Evolutionary conservation across 2,797 vertebrate genomes (phyloP).

Genomic region (Argyrosomus regius): DNA sequence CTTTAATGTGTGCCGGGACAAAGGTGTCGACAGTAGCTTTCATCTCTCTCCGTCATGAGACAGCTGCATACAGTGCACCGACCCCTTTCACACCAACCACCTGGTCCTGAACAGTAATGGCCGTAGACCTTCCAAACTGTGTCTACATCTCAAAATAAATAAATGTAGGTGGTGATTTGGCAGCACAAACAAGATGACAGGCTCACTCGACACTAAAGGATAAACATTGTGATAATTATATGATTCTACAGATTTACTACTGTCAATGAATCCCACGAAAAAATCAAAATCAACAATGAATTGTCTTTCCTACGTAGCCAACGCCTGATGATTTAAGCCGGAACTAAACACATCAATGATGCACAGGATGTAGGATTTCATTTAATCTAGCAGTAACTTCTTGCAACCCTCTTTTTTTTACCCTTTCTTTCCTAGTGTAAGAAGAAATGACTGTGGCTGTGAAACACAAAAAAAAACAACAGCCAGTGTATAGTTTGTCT

Average conservation of each 20-base stretch:
- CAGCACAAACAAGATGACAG: background rate
- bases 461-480: too few relatives aligned
- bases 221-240: background rate
- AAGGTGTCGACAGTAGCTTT: constrained; percentile 74
- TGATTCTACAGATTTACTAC: background rate
- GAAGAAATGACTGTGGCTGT: too few relatives aligned
- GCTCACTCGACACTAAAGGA: background rate
- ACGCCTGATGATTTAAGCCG: background rate
- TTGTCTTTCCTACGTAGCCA: background rate
- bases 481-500: too few relatives aligned
- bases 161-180: background rate
- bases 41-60: constrained; percentile 58
- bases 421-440: too few relatives aligned
- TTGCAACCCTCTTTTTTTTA: too few relatives aligned
- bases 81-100: constrained; percentile 39
- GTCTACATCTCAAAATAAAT: background rate
- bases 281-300: background rate
- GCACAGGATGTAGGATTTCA: background rate
- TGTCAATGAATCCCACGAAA: background rate
- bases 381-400: too few relatives aligned
- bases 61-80: constrained; percentile 53
- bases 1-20: constrained; percentile 75
- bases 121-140: background rate
- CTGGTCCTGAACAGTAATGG: constrained; percentile 44
- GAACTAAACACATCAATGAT: background rate